Conservation (phyloP, 1,140 invertebrate genomes). For the Penaeus japonicus region DNA sequence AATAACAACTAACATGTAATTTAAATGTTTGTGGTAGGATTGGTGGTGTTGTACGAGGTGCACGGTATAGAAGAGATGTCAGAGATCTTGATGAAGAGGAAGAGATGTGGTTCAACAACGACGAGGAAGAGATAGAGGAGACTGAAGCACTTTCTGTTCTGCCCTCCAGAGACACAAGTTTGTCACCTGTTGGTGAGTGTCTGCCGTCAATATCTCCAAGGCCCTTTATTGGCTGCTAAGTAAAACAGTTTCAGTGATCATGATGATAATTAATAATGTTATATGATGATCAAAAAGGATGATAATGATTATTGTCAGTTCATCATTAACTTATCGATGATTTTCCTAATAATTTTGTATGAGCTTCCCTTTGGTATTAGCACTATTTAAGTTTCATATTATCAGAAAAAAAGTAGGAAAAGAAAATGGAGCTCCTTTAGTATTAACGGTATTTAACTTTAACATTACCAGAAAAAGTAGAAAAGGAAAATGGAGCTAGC, state of each 20-base stretch:
- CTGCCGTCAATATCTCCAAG: neutral
- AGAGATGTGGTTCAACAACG: conserved; percentile 98
- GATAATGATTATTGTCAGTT: too few relatives aligned
- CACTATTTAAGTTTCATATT: neutral
- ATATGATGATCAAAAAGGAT: neutral
- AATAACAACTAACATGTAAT: neutral
- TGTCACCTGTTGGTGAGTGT: conserved; percentile 27
- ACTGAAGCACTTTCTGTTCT: conserved; percentile 70
- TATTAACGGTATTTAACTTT: neutral
- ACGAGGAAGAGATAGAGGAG: conserved; percentile 79
- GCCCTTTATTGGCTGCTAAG: neutral
- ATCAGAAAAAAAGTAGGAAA: conserved; percentile 39
- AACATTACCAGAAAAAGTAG: conserved; percentile 26
- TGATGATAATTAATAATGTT: neutral
- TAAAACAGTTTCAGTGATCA: neutral
- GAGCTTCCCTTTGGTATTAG: neutral
- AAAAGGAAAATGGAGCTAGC: conserved; percentile 30
- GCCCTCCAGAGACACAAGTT: neutral
- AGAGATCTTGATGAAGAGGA: conserved; percentile 95
- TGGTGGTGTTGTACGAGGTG: conserved; percentile 27
- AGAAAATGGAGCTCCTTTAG: neutral
- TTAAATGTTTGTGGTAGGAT: neutral
- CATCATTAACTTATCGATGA: neutral
- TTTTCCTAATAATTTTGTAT: neutral
- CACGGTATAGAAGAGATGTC: conserved; percentile 85